Percentiles rank a stretch among this genome's conserved stretches.
Evolutionary conservation across 2,113 vertebrate genomes (phyloP).

Genomic region (Drymodes brunneopygia): DNA sequence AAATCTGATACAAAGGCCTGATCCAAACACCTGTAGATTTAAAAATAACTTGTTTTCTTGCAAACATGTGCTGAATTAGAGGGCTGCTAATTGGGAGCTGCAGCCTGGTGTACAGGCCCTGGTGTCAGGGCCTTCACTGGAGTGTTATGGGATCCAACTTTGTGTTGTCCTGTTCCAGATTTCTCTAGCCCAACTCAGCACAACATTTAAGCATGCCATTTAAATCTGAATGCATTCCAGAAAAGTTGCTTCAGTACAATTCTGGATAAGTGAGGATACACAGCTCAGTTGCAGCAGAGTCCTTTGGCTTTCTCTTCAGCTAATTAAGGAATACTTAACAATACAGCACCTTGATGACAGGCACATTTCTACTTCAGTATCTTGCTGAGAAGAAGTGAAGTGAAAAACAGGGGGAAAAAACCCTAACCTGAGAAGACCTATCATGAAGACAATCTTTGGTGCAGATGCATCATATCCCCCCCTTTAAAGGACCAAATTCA

Average conservation of each 20-base stretch:
- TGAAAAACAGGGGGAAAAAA: not conserved
- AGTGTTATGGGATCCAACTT: not conserved
- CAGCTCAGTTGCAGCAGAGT: not conserved
- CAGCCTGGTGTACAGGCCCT: rapidly evolving
- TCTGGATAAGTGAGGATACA: not conserved
- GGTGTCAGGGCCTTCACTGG: rapidly evolving
- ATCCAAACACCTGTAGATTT: not conserved
- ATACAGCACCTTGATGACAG: not conserved
- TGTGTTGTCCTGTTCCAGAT: not conserved
- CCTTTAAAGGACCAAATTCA: not conserved
- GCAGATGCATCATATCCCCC: not conserved
- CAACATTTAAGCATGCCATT: not conserved
- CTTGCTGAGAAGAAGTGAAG: not conserved
- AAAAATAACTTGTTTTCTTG: not conserved
- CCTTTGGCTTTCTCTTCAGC: not conserved
- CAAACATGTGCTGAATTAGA: not conserved
- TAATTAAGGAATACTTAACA: not conserved
- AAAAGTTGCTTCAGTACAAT: not conserved
- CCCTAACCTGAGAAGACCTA: rapidly evolving
- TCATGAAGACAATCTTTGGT: not conserved
- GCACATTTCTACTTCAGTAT: not conserved
- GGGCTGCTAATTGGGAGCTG: not conserved
- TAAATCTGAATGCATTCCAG: not conserved
- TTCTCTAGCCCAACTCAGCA: not conserved
- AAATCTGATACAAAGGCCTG: not conserved